Percentiles rank a stretch among this genome's conserved stretches.
Evolutionary conservation across 2,797 vertebrate species (phyloP).

Genomic region (Pteronotus mesoamericanus): DNA sequence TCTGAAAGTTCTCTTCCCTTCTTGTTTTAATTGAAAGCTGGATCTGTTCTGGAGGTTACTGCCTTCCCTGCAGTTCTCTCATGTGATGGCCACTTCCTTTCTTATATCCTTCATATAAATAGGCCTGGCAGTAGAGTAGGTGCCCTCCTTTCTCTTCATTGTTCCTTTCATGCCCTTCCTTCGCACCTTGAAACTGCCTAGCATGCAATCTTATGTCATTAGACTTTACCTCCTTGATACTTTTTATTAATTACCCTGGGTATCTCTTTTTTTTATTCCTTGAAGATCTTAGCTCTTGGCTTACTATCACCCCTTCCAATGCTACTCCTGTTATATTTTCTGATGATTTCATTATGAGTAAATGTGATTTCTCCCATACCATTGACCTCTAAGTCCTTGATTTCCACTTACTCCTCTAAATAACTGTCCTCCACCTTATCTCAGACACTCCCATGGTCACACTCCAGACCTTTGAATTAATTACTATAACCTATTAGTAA

Average conservation of each 20-base stretch:
- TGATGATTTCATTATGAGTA: neutral
- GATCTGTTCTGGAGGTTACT: neutral
- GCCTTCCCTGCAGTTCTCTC: neutral
- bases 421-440: neutral
- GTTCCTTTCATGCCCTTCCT: neutral
- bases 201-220: neutral
- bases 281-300: neutral
- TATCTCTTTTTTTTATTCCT: neutral
- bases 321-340: neutral
- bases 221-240: neutral
- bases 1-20: neutral
- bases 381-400: neutral
- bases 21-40: neutral
- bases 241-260: neutral
- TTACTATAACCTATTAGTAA: neutral
- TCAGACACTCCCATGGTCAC: neutral
- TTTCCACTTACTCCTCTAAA: neutral
- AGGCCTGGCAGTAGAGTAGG: neutral
- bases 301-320: neutral
- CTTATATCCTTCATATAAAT: neutral
- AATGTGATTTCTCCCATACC: neutral
- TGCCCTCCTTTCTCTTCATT: neutral
- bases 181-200: neutral
- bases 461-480: neutral
- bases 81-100: neutral